Evolutionary conservation across 1,140 invertebrate genomes (phyloP).

Genomic region (Zaprionus tsacasi): DNA sequence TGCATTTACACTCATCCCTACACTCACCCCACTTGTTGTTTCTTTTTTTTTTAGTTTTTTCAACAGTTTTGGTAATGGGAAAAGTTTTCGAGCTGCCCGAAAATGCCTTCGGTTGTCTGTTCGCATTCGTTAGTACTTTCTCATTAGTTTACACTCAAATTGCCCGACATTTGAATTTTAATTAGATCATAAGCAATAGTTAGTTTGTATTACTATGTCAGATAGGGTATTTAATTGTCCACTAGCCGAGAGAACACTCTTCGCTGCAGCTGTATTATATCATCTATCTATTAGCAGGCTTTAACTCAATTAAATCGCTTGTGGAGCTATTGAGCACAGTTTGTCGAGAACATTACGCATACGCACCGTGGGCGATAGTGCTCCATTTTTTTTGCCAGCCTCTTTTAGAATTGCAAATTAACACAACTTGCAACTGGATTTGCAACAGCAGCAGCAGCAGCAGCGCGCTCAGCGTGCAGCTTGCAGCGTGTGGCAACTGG

Average conservation of each 20-base stretch:
- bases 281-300: neutral
- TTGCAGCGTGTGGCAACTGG: conserved; percentile 33
- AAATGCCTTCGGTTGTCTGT: conserved; percentile 30
- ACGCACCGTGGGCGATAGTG: conserved; percentile 39
- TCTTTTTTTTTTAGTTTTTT: conserved; percentile 30
- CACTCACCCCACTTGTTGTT: neutral
- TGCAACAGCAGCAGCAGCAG: conserved; percentile 1
- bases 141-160: conserved; percentile 29
- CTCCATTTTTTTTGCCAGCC: neutral
- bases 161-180: conserved; percentile 20
- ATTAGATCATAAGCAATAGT: conserved; percentile 16
- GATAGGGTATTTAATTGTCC: no score
- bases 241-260: neutral
- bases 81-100: conserved; percentile 55
- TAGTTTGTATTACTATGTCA: neutral
- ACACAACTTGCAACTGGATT: conserved; percentile 25
- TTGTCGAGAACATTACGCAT: conserved; percentile 46
- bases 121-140: conserved; percentile 28
- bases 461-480: no score
- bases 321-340: neutral
- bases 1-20: conserved; percentile 40
- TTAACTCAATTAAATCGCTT: conserved; percentile 6
- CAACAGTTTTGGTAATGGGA: conserved; percentile 66
- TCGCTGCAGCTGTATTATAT: neutral
- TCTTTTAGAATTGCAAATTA: conserved; percentile 34